Evolutionary conservation across 2,888 invertebrate genomes (phyloP), one percentile per base, ranked within the genome.

Genomic region (Sinodicranocentrus sp.): DNA sequence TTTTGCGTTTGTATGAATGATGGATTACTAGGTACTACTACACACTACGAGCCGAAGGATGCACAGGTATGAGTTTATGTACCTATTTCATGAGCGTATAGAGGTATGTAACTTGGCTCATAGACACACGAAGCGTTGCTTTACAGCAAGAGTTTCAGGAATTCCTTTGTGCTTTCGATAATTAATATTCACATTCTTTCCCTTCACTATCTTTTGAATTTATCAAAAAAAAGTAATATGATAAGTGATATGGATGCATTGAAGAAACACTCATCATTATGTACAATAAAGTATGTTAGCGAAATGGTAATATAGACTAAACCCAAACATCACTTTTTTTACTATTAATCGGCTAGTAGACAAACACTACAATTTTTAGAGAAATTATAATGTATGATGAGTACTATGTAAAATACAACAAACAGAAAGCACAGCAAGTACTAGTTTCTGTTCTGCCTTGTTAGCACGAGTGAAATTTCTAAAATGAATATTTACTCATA

Each of bases 151-250:
- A 65, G 21, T 57, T 21, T 79, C 71, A 79, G 73, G 59, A 80
- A 73, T 80, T 73, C 80, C 68, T 80, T 80, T 80, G 80, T 80
- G 68, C 73, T 80, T 73, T 80, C 80, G 44, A 68, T 73, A 80
- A 80, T 80, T 80, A 80, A 80, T 73, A 80, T 80, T 57, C 80
- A 80, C 65, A 80, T 80, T 80, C 80, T 68, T 73, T 67, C 21
- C 48, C 59, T 59, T 68, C 44, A 25, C 43, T 67, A 57, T 76
- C 67, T 54, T 67, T n/a, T 76, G 67, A 57, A 65, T 67, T 59
- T 77, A 77, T 77, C 68, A 70, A 33, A 19, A 43, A 44, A 61
- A 21, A 13, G 44, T 13, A 44, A 44, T n/a, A 59, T 59, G 19
- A 23, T 17, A 21, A 61, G 61, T 28, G 26, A 19, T 28, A 3